Conservation (phyloP, 1,140 invertebrate species). For the Teleopsis dalmanni region DNA sequence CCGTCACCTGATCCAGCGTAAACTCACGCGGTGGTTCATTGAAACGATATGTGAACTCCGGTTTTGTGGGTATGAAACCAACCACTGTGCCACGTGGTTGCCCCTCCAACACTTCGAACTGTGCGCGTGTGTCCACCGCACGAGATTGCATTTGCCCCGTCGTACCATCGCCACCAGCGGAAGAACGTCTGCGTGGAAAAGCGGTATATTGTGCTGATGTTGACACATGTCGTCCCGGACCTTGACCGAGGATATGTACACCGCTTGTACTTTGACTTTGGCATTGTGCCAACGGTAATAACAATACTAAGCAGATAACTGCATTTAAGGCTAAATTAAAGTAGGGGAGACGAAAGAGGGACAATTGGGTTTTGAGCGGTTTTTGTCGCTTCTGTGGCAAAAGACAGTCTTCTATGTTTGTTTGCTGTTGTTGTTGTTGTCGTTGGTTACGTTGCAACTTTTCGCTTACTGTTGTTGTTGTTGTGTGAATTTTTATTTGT, state of each 20-base stretch:
- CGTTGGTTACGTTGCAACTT: not conserved
- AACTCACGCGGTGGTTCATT: conserved; percentile 84
- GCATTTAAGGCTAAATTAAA: conserved; percentile 6
- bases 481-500: too few species aligned
- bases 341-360: not conserved
- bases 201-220: conserved; percentile 17
- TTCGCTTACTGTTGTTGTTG: conserved; percentile 1
- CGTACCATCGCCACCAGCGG: conserved; percentile 14
- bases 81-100: conserved; percentile 72
- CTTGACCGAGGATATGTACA: not conserved
- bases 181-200: conserved; percentile 32
- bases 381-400: not conserved
- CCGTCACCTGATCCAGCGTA: conserved; percentile 66
- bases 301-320: conserved; percentile 1
- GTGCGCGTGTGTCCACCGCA: conserved; percentile 75
- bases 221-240: conserved; percentile 11
- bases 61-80: conserved; percentile 76
- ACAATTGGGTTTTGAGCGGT: not conserved
- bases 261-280: not conserved
- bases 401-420: not conserved
- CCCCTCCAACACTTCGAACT: conserved; percentile 76
- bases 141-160: conserved; percentile 72
- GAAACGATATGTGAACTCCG: conserved; percentile 82
- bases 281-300: not conserved
- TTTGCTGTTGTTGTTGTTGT: not conserved